These are phyloP conservation scores for Eretmochelys imbricata DNA, from an alignment of 2,113 vertebrate genomes.

Conservation along the genomic window DNA sequence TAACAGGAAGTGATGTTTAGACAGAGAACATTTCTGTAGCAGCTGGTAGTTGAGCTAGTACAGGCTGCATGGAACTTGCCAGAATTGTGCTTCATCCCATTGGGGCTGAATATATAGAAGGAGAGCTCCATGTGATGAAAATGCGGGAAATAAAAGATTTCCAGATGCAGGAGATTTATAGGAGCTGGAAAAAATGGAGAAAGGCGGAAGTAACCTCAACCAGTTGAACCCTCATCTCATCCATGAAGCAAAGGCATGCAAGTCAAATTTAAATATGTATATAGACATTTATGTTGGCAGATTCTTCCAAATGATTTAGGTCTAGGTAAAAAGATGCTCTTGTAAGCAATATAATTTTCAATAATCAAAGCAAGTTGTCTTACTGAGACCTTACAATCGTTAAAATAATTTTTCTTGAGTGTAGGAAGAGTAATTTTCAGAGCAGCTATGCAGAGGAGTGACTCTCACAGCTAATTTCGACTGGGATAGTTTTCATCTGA, in stretches of 20 bases:
- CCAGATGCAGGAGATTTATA: not conserved
- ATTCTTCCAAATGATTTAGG: not conserved
- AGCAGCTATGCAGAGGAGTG: not conserved
- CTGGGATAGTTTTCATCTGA: not conserved
- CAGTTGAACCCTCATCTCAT: not conserved
- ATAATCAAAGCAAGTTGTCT: not conserved
- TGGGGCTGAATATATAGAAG: not conserved
- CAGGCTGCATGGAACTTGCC: not conserved
- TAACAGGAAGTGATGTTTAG: not conserved
- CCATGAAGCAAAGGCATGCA: not conserved
- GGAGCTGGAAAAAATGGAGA: not conserved
- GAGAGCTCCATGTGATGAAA: not conserved
- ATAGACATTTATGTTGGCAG: not conserved
- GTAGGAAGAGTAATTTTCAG: not conserved
- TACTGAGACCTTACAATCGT: not conserved
- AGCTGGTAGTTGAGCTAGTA: not conserved
- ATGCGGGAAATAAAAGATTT: not conserved
- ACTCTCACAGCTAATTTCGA: constrained; percentile 1
- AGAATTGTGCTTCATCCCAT: not conserved
- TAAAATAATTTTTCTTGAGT: not conserved
- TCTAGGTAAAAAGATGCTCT: not conserved
- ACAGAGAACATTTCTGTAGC: not conserved
- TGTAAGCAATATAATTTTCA: not conserved
- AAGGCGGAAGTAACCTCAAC: not conserved
- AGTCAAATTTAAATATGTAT: not conserved